Evolutionary conservation across 1,140 invertebrate species (phyloP).

Genomic region (Halictus rubicundus): DNA sequence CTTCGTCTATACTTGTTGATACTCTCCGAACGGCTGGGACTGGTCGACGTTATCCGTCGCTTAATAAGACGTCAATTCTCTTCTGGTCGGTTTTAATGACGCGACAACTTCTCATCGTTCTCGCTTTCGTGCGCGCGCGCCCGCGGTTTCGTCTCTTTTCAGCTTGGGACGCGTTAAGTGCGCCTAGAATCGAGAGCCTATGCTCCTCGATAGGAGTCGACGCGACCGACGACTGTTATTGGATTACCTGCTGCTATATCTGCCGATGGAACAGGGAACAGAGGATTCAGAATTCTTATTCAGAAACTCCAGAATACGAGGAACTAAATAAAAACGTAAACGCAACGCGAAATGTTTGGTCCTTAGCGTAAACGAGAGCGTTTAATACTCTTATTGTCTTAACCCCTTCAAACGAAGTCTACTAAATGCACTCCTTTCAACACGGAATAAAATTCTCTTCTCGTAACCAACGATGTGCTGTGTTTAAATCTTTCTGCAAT

Average conservation of each 20-base stretch:
- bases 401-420: no score
- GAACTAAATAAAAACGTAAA: no score
- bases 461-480: no score
- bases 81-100: slow-evolving; percentile 36
- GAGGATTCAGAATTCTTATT: not conserved
- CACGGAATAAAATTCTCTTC: no score
- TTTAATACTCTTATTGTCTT: no score
- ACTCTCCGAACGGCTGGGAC: not conserved
- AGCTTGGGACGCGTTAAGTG: not conserved
- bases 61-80: slow-evolving; percentile 59
- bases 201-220: not conserved
- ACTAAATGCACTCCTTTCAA: no score
- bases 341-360: no score
- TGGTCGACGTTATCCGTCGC: slow-evolving; percentile 45
- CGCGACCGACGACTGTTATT: not conserved
- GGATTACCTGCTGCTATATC: not conserved
- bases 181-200: not conserved
- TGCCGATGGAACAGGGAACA: not conserved
- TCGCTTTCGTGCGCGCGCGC: not conserved
- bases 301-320: no score
- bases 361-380: no score
- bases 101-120: slow-evolving; percentile 12
- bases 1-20: slow-evolving; percentile 34
- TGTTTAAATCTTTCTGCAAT: no score
- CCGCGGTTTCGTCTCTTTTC: not conserved